Base-by-base conservation (phyloP, 2,888 invertebrate genomes). In the Sycophila texana region DNA sequence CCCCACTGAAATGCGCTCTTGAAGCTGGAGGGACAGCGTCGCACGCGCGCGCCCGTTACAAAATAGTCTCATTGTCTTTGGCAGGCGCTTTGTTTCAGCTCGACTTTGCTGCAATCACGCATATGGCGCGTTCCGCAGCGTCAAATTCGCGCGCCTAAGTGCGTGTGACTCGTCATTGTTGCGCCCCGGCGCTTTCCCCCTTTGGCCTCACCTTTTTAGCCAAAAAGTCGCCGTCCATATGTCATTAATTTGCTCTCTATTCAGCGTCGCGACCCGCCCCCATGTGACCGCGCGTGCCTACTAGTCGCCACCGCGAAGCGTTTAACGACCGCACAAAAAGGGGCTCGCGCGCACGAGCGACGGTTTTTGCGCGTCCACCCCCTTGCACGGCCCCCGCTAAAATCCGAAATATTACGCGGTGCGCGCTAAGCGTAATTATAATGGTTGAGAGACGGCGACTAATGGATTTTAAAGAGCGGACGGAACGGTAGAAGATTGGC, bases 161-260 rank as follows among this genome's bases (percentile, higher is more conserved):
- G 57, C 57, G 61, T 20, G 55, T 30, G 63, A 60, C 65, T 22
- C 26, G 13, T 30, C 61, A 67, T 77, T 26, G 57, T 81, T 82
- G 39, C 39, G 39, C 16, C n/a, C 4, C 12, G n/a, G 39, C 14
- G 26, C 14, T 60, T 60, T 22, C 16, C 14, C 20, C 13, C 26
- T 4, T 60, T 14, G 60, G 22, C 60, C 26, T 60, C 60, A 60
- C 60, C 71, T 80, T 83, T 83, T 83, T 81, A 58, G 61, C 74
- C 81, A 77, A 81, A 82, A 83, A 83, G 70, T 81, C 79, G 49
- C 1, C 12, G 77, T 81, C 87, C 87, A 87, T 87, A 87, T 87
- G 87, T 83, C 86, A 85, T 86, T 86, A 86, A 87, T 86, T 85
- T 84, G 78, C 78, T 73, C 83, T 75, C 82, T 85, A 86, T 85